A percentile compares a stretch with the other conserved stretches of the same genome.
Evolutionary conservation across 2,888 invertebrate genomes (phyloP).

Genomic region (Sphaerophoria rueppellii): DNA sequence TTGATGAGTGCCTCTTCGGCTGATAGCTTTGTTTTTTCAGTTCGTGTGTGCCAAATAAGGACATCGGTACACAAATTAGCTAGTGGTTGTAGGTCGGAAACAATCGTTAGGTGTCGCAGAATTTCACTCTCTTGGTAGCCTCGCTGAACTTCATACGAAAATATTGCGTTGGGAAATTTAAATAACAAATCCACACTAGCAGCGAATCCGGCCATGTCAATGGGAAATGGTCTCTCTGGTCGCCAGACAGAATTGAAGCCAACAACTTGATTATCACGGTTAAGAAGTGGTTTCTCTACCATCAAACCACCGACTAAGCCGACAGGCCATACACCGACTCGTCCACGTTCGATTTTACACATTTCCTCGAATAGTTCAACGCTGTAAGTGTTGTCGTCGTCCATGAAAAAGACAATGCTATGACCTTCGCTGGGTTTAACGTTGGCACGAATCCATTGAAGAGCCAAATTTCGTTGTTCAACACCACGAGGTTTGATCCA

Average conservation of each 20-base stretch:
- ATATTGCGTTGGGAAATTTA: constrained; percentile 87
- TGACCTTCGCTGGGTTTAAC: constrained; percentile 81
- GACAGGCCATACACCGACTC: constrained; percentile 96
- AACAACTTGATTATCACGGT: constrained; percentile 84
- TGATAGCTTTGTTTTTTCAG: constrained; percentile 91
- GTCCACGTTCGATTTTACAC: constrained; percentile 86
- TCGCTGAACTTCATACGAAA: constrained; percentile 92
- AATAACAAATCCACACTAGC: constrained; percentile 90
- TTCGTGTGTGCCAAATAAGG: constrained; percentile 99
- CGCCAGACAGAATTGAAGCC: constrained; percentile 91
- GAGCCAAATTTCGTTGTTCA: constrained; percentile 93
- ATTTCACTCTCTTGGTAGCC: constrained; percentile 96
- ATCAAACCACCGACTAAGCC: constrained; percentile 97
- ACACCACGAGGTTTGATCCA: constrained; percentile 94
- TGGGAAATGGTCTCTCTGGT: constrained; percentile 95
- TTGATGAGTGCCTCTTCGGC: constrained; percentile 85
- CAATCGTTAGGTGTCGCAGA: constrained; percentile 87
- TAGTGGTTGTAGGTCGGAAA: constrained; percentile 92
- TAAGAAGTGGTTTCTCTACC: constrained; percentile 94
- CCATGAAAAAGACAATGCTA: constrained; percentile 94
- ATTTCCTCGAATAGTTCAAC: constrained; percentile 95
- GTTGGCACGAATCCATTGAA: constrained; percentile 87
- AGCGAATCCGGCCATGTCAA: constrained; percentile 99
- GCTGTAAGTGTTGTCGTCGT: constrained; percentile 97
- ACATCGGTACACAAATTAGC: constrained; percentile 96